Conservation (phyloP, 2,888 invertebrate species). For the Cryptosula pallasiana region DNA sequence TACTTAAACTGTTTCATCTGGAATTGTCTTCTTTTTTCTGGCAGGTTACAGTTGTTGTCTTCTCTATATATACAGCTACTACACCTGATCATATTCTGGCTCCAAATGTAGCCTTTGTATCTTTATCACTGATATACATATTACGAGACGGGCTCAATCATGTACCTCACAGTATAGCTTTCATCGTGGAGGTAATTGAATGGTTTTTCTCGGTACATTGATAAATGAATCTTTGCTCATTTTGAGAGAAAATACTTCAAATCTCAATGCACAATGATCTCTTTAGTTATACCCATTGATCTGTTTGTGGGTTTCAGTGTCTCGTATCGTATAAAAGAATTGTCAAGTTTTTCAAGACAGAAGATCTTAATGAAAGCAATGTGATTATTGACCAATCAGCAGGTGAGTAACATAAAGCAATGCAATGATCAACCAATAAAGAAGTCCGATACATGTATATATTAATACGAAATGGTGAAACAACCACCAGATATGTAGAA, state of each 20-base stretch:
- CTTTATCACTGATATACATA: slow-evolving; percentile 93
- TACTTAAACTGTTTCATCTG: no score
- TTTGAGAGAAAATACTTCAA: no score
- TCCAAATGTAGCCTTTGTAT: slow-evolving; percentile 88
- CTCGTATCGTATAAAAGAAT: not conserved
- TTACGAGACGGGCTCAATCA: slow-evolving; percentile 91
- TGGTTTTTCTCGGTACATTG: no score
- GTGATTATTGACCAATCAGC: not conserved
- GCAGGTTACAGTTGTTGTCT: slow-evolving; percentile 51
- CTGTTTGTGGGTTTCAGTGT: not conserved
- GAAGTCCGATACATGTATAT: no score
- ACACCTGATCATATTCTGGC: slow-evolving; percentile 75
- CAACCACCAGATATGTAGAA: no score
- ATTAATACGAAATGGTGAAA: no score
- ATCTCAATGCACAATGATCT: no score
- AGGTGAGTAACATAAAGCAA: not conserved
- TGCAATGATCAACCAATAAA: no score
- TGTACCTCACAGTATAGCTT: slow-evolving; percentile 84
- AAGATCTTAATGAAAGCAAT: slow-evolving; percentile 4
- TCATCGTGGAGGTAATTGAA: slow-evolving; percentile 26
- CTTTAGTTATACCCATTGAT: no score
- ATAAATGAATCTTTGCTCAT: no score
- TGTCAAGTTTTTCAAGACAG: slow-evolving; percentile 5
- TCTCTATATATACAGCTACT: slow-evolving; percentile 63
- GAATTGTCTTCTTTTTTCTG: slow-evolving; percentile 26